Base-by-base conservation (phyloP, 1,140 invertebrate species). In the Panulirus ornatus region DNA sequence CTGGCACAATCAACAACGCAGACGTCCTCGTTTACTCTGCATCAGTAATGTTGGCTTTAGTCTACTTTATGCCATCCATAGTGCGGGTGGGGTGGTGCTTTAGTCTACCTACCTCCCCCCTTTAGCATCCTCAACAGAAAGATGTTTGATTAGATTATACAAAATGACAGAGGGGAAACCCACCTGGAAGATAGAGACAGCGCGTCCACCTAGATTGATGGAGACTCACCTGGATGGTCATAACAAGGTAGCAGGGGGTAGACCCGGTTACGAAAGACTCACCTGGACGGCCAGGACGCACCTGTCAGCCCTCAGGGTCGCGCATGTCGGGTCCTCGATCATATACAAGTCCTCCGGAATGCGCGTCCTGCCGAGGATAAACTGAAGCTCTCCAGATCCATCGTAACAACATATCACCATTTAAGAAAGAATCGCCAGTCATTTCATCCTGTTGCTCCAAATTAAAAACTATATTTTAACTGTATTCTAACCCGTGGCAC, bases 271-370 rank as follows among this genome's bases (percentile, higher is more conserved):
- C 19, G 27, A 14, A 30, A 11, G 22, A 71, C 83, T 19, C 70
- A 84, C 83, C 70, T 44, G 63, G n/a, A 84, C 83, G n/a, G 83
- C 83, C 1, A 42, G 0, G 40, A 84, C 14, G 42, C 83, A 84
- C 38, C 63, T 40, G 27, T 84, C 83, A 11, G 83, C 66, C 40
- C 66, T 70, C 66, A 84, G 38, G 3, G 71, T 63, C 22, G 63
- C 83, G 16, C 63, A 63, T 47, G 66, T 73, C 2, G 83, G 36
- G 54, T 84, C 83, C 66, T 84, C 83, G 66, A 84, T 71, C 6
- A 70, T 42, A n/a, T n/a, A 30, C 54, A 44, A 84, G 66, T 84
- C 83, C 11, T 84, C 66, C 11, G 83, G 63, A 63, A 84, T 71
- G 63, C 44, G 38, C 0, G 83, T 71, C 34, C 83, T 84, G 83